Evolutionary conservation across 2,113 vertebrate species (phyloP), one percentile per base, ranked within the genome.

Genomic region (Hiodon tergisus): DNA sequence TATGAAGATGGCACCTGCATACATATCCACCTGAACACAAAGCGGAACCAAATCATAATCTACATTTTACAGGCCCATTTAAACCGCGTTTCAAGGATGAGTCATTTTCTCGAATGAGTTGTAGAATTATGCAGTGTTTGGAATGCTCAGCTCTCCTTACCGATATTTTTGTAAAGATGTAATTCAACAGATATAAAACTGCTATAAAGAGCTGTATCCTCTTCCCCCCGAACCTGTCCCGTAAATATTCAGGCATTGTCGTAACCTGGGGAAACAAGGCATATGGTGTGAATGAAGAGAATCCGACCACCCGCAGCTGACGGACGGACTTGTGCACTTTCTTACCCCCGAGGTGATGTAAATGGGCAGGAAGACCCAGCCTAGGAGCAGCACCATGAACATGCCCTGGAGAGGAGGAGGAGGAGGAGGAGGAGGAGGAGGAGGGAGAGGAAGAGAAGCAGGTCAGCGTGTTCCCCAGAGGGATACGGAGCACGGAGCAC

Each of bases 161-260:
- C 63, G 97, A 99, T 89, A 98, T 99, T 87, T 98, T 99, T 80
- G 97, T 98, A 88, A 99, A 99, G 85, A 98, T 96, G 73, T 99
- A 99, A 87, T 98, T 98, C 62, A 98, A 96, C 83, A 99, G 82
- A 78, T 93, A 98, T 80, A 99, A 89, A 73, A 95, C 74, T 0
- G 96, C 91, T 72, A 99, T 89, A 73, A 91, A 95, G 66, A 97
- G 80, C 81, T 94, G 92, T 1, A 95, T 97, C 78, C 97, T 92
- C 86, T 83, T 93, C n/a, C 97, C 95, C 0, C 96, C 95, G 0
- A 96, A 99, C 1, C 97, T 90, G 52, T 63, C 93, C 85, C 78
- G 83, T 50, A 99, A 11, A 83, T 98, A 99, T 14, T 99, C 97
- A 0, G 97, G 97, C 97, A 99, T 98, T 4, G 97, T 99, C 0